Evolutionary conservation across 2,888 invertebrate species (phyloP).

Genomic region (Horisme vitalbata): DNA sequence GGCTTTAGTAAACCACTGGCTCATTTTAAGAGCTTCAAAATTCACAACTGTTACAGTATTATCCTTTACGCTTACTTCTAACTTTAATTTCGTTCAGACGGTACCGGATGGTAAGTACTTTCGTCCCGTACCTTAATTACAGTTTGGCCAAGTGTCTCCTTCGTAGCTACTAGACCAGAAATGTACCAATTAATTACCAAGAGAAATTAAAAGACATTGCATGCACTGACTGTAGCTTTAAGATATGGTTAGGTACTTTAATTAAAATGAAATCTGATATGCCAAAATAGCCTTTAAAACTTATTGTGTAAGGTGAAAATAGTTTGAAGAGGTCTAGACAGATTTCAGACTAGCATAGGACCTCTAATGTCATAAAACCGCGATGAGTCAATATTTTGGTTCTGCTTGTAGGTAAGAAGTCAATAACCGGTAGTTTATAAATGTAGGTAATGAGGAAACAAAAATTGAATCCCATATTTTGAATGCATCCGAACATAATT

Average conservation of each 20-base stretch:
- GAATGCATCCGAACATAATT: no score
- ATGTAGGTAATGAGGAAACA: no score
- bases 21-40: no score
- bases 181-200: slow-evolving; percentile 26
- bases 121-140: background rate
- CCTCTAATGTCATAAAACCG: slow-evolving; percentile 32
- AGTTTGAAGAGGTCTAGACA: slow-evolving; percentile 21
- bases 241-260: slow-evolving; percentile 32
- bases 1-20: no score
- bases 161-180: slow-evolving; percentile 19
- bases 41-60: no score
- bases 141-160: background rate
- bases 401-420: slow-evolving; percentile 55
- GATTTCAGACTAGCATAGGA: slow-evolving; percentile 17
- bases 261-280: slow-evolving; percentile 37
- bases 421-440: no score
- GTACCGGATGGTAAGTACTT: no score
- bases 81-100: no score
- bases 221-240: slow-evolving; percentile 18
- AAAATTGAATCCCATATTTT: no score
- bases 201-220: slow-evolving; percentile 29
- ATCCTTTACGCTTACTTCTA: no score
- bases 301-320: slow-evolving; percentile 27
- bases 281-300: slow-evolving; percentile 26
- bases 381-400: slow-evolving; percentile 49